Evolutionary conservation across 2,113 vertebrate genomes (phyloP), one percentile per base, ranked within the genome.

Genomic region (Urocitellus parryii): DNA sequence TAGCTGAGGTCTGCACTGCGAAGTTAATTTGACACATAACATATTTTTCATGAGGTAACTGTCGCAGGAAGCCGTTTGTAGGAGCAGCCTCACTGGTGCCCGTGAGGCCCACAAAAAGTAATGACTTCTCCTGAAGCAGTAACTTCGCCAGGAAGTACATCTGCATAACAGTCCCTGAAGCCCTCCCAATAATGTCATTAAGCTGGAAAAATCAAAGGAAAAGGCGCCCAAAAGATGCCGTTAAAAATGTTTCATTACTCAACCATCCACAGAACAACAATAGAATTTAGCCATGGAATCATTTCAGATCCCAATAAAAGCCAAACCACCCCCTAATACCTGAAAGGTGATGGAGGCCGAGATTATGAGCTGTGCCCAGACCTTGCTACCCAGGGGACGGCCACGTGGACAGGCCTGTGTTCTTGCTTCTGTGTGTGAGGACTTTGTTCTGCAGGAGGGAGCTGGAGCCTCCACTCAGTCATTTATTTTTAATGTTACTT

Each of bases 31-130:
- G 99, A 98, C 98, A 98, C 73, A 86, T 89, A 98, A 98, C 98
- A 98, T 98, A 99, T 98, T 99, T 99, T 98, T 98, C 98, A 98
- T 96, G 98, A 98, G 98, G 98, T 98, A 99, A 98, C 97, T 98
- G 98, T 99, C 63, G 9, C 97, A 98, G 98, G 98, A 99, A 99
- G 97, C 98, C 95, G 94, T 98, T 98, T 97, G 98, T 98, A 97
- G 98, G 97, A 98, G 96, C 97, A 96, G 98, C 98, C 98, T 98
- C 98, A 97, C 93, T 95, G 83, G 97, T 95, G 98, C 98, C 98
- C 97, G 95, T 97, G 98, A 98, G 98, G 97, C 98, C 97, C 97
- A 98, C 98, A 98, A 99, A 98, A 98, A 98, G 95, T 98, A 99
- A 98, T 98, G 98, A 97, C 96, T 98, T 99, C 97, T 98, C 98